Evolutionary conservation across 2,797 vertebrate species (phyloP).

Genomic region (Myotis vivesi): DNA sequence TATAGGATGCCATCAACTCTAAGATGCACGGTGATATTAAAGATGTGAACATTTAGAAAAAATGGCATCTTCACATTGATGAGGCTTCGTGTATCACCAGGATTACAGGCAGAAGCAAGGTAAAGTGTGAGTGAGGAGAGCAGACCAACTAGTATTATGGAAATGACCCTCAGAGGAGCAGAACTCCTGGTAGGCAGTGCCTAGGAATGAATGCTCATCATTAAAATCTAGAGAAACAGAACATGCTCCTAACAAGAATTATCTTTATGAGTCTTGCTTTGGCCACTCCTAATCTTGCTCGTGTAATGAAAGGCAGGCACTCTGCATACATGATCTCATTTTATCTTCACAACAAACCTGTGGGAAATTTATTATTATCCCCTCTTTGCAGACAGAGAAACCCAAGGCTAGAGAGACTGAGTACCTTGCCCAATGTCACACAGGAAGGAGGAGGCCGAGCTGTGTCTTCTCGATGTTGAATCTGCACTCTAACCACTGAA

Average conservation of each 20-base stretch:
- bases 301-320: neutral
- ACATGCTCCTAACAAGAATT: neutral
- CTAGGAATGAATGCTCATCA: neutral
- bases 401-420: neutral
- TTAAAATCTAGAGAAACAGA: neutral
- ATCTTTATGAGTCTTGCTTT: accelerated
- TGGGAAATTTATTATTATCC: neutral
- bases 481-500: neutral
- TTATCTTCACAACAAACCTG: neutral
- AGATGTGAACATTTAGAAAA: neutral
- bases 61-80: neutral
- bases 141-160: accelerated
- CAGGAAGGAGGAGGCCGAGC: neutral
- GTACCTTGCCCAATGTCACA: neutral
- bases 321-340: neutral
- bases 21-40: neutral
- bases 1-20: neutral
- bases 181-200: neutral
- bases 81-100: neutral
- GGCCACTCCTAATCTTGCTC: neutral
- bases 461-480: neutral
- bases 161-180: neutral
- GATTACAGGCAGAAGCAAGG: neutral
- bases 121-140: neutral
- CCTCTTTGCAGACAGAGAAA: neutral